A percentile compares a stretch with the other conserved stretches of the same genome.
Evolutionary conservation across 2,888 invertebrate genomes (phyloP).

Genomic region (Diplolepis rosae): DNA sequence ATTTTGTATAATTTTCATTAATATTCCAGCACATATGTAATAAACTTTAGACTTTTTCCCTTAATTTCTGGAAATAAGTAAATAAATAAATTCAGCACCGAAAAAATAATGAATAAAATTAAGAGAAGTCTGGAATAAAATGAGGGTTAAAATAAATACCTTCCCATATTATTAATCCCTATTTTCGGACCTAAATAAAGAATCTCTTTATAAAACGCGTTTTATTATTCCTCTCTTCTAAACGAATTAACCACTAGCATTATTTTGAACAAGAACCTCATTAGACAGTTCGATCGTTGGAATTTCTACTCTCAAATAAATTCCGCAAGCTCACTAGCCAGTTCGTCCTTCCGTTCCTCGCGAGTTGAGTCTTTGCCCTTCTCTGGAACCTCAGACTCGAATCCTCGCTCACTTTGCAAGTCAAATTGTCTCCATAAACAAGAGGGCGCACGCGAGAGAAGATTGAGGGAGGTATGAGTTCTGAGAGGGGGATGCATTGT

Average conservation of each 20-base stretch:
- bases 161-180: too few species aligned
- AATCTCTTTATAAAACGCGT: slow-evolving; percentile 12
- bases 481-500: slow-evolving; percentile 19
- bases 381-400: slow-evolving; percentile 31
- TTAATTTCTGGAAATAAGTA: too few species aligned
- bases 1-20: too few species aligned
- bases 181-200: too few species aligned
- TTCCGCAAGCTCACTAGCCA: background rate
- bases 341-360: slow-evolving; percentile 23
- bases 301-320: slow-evolving; percentile 14
- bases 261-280: slow-evolving; percentile 12
- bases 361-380: background rate
- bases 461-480: slow-evolving; percentile 23
- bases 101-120: too few species aligned
- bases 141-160: too few species aligned
- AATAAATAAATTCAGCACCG: too few species aligned
- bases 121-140: too few species aligned
- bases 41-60: too few species aligned
- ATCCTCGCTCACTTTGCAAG: slow-evolving; percentile 63
- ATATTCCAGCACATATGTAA: too few species aligned
- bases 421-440: slow-evolving; percentile 63
- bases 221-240: slow-evolving; percentile 22
- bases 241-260: slow-evolving; percentile 15
- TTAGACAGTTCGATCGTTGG: slow-evolving; percentile 18
- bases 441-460: slow-evolving; percentile 47